Evolutionary conservation across 2,888 invertebrate species (phyloP).

Genomic region (Drosophila gaucha): DNA sequence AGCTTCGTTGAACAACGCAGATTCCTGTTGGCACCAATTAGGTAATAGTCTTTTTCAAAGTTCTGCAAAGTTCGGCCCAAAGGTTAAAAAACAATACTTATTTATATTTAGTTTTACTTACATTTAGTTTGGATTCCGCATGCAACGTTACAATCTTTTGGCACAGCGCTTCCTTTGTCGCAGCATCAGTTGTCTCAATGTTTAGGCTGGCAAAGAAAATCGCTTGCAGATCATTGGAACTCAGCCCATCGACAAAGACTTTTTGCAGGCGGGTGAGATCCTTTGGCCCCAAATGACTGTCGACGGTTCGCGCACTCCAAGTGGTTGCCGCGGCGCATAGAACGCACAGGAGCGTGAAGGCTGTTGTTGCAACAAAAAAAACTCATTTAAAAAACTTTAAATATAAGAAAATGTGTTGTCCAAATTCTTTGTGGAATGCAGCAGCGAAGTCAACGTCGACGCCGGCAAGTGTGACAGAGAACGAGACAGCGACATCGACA

Average conservation of each 20-base stretch:
- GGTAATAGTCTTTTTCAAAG: slow-evolving; percentile 88
- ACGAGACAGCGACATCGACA: slow-evolving; percentile 46
- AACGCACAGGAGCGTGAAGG: slow-evolving; percentile 54
- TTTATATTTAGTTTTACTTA: slow-evolving; percentile 80
- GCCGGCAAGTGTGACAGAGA: slow-evolving; percentile 51
- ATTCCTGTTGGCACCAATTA: slow-evolving; percentile 87
- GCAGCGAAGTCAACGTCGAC: slow-evolving; percentile 19
- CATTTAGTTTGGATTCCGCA: slow-evolving; percentile 84
- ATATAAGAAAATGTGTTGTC: background rate
- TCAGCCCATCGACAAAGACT: slow-evolving; percentile 85
- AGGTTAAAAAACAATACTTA: background rate
- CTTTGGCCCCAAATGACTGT: slow-evolving; percentile 78
- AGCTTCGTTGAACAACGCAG: slow-evolving; percentile 86
- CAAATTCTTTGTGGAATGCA: background rate
- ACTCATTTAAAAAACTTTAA: no score
- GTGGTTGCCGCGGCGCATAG: slow-evolving; percentile 48
- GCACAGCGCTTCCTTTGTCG: slow-evolving; percentile 86
- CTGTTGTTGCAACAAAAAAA: slow-evolving; percentile 25
- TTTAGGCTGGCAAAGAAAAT: slow-evolving; percentile 91
- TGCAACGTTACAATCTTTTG: slow-evolving; percentile 82
- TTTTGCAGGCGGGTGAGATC: slow-evolving; percentile 83
- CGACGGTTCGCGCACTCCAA: slow-evolving; percentile 78
- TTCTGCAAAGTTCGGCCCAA: slow-evolving; percentile 72
- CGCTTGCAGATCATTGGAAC: slow-evolving; percentile 87
- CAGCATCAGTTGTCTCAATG: slow-evolving; percentile 88